Evolutionary conservation across 2,888 invertebrate species (phyloP).

Genomic region (Agriopis marginaria): DNA sequence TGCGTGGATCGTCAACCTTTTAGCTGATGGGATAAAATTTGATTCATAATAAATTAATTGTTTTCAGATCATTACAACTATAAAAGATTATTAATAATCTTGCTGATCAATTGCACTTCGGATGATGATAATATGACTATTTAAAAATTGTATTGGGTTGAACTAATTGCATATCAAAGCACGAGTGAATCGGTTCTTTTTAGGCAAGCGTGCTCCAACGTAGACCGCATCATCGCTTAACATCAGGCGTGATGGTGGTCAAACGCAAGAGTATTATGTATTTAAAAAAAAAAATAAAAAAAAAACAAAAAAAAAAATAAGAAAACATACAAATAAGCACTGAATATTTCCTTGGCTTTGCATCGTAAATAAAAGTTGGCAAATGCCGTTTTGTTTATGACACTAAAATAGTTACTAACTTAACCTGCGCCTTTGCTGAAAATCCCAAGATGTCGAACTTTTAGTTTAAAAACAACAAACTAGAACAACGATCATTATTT

Average conservation of each 20-base stretch:
- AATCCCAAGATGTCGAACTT: constrained; percentile 16
- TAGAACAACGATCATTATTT: constrained; percentile 32
- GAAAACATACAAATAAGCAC: too few relatives aligned
- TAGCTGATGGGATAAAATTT: constrained; percentile 6
- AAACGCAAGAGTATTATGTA: too few relatives aligned
- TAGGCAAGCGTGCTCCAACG: too few relatives aligned
- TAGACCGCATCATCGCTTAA: too few relatives aligned
- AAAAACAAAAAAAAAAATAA: too few relatives aligned
- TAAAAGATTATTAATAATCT: background rate
- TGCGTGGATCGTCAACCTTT: constrained; percentile 54
- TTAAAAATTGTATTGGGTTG: too few relatives aligned
- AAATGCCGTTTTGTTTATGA: background rate
- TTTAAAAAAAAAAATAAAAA: too few relatives aligned
- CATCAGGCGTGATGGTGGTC: too few relatives aligned
- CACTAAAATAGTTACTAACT: background rate
- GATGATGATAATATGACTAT: background rate
- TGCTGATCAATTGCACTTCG: background rate
- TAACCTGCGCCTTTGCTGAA: background rate
- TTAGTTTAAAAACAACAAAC: constrained; percentile 28
- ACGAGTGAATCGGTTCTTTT: too few relatives aligned
- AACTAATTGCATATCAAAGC: too few relatives aligned
- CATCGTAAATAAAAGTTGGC: background rate
- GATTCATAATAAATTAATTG: background rate
- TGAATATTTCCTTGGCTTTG: too few relatives aligned
- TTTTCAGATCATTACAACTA: background rate